Base-by-base conservation (phyloP, 2,113 vertebrate species). In the Serilophus lunatus region DNA sequence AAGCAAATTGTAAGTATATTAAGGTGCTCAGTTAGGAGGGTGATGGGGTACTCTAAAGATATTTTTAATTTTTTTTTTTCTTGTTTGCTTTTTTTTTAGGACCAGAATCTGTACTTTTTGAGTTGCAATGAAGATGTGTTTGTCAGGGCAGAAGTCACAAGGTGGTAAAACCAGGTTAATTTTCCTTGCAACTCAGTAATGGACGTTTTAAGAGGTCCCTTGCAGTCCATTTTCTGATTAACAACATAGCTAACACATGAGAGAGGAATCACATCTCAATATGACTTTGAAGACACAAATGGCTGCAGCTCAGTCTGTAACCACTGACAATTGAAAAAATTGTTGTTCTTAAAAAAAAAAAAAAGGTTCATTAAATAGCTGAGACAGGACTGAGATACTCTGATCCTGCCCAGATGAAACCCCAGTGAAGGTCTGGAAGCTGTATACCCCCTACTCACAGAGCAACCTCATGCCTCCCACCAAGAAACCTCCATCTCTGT, bases 381-480 rank as follows among this genome's bases (percentile, higher is more conserved):
- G 69, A 74, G 45, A 28, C 12, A 45, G 13, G 35, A 56, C 7
- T 9, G 7, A 60, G 24, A 19, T 12, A n/a, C 40, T 72, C 79
- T 66, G 6, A 7, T 51, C 26, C 9, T 31, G 5, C 29, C 18
- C 29, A 24, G 24, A 18, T 82, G 71, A 66, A 79, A 31, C 6
- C 6, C 4, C 22, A 57, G 23, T 9, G n/a, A n/a, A n/a, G 40
- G 57, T 12, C 9, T 9, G 50, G 28, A 59, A 57, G 22, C 16
- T 60, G 24, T 60, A 16, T 44, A 13, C 22, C 3, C 7, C 8
- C 10, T 10, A 29, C 49, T 66, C 28, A 45, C 33, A 3, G 57
- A 25, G 53, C 1, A 1, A 45, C 25, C 22, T 71, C 1, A 2
- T 9, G 8, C 50, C 15, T 14, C 24, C 49, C 49, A 12, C 11